Percentiles rank a stretch among this genome's conserved stretches.
These are phyloP conservation scores for Stercorarius parasiticus DNA, from an alignment of 2,113 vertebrate genomes.

Conservation along the genomic window DNA sequence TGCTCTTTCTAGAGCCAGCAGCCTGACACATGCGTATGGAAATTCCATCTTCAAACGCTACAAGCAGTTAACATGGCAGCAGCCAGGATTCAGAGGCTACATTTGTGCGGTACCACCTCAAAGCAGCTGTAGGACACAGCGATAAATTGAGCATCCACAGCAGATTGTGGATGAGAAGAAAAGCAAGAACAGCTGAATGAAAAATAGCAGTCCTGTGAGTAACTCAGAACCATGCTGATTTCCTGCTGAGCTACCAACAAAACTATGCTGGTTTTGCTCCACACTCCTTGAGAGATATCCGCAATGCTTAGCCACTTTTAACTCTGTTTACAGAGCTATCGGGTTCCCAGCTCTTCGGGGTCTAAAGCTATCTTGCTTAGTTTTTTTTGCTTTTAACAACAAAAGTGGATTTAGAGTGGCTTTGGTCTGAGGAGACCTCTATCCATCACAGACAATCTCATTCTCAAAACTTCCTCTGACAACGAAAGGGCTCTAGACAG, in stretches of 20 bases:
- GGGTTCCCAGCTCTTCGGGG: neutral
- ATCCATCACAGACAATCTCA: neutral
- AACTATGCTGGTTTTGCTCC: neutral
- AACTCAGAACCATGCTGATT: neutral
- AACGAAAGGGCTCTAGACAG: neutral
- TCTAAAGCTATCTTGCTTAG: neutral
- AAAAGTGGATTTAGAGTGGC: neutral
- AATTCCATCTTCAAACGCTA: neutral
- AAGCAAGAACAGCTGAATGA: neutral
- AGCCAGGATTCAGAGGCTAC: neutral
- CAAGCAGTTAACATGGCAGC: neutral
- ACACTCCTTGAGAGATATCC: neutral
- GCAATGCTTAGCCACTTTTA: neutral
- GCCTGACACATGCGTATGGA: neutral
- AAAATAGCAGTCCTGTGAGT: neutral
- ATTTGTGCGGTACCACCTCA: neutral
- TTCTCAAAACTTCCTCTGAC: neutral
- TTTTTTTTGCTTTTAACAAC: neutral
- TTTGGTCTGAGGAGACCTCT: neutral
- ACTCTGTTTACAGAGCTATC: neutral
- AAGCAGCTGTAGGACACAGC: neutral
- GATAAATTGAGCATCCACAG: neutral
- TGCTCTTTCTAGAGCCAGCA: neutral
- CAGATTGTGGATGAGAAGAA: neutral
- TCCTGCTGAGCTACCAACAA: neutral